These are phyloP conservation scores for Drosophila barbarae DNA, from an alignment of 2,888 invertebrate species.

Conservation along the genomic window DNA sequence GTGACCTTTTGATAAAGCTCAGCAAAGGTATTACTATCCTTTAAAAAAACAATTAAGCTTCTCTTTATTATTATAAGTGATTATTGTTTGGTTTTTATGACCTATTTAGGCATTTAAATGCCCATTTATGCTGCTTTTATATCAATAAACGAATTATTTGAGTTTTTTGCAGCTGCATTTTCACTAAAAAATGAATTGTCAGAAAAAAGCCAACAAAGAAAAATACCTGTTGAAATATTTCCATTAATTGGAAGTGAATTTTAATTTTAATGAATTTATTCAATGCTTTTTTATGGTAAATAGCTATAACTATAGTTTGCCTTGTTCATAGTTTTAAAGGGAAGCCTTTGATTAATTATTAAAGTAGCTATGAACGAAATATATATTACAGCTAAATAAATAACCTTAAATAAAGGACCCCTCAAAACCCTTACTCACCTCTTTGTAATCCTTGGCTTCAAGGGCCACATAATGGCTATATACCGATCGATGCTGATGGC, in stretches of 20 bases:
- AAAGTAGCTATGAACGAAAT: background rate
- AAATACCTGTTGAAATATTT: background rate
- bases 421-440: conserved; percentile 72
- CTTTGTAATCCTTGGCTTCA: conserved; percentile 89
- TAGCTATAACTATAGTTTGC: no score
- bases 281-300: background rate
- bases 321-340: background rate
- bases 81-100: background rate
- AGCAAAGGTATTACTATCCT: background rate
- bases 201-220: background rate
- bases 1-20: background rate
- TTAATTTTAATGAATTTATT: background rate
- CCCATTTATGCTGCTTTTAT: background rate
- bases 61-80: background rate
- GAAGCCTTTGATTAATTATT: background rate
- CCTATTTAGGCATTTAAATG: background rate
- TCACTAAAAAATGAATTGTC: background rate
- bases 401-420: no score
- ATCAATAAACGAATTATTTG: background rate
- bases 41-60: background rate
- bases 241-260: background rate
- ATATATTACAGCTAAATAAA: background rate
- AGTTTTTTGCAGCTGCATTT: background rate
- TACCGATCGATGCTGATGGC: conserved; percentile 95
- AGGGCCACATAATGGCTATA: conserved; percentile 93